Base-by-base conservation (phyloP, 2,888 invertebrate genomes). In the Eledone cirrhosa region DNA sequence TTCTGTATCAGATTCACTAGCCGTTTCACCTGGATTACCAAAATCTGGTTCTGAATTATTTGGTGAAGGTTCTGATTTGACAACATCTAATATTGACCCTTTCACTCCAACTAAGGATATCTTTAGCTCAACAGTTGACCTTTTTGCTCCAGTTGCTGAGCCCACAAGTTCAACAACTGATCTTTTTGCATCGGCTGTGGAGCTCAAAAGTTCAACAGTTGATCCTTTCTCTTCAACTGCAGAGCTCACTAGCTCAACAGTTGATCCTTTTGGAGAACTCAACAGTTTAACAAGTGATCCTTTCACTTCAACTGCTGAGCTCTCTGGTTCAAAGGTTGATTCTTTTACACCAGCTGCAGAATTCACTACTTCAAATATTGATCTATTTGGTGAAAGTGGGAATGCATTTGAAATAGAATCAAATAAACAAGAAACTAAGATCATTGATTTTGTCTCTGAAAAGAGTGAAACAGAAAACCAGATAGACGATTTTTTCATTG, bases 91-190 rank as follows among this genome's bases (percentile, higher is more conserved):
- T 11, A 27, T 41, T 72, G 72, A 72, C 22, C 33, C 33, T 72
- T 72, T 72, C 41, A 13, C 41, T 2, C 31, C 72, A 33, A n/a
- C 72, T 33, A 72, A 31, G 41, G 72, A 72, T 72, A 22, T 72
- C 4, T 13, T 2, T 13, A 33, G 72, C n/a, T 33, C 41, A n/a
- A 72, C 72, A 19, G n/a, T 41, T 72, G 72, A 72, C 22, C 72
- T 19, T 0, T 72, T 72, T 22, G 19, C 72, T 14, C 13, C 72
- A 41, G 72, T 31, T 14, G 24, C 31, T 3, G 72, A 33, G 14
- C 24, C 31, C 72, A 41, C 33, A 1, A 4, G 33, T 41, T 33
- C 72, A 31, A 19, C 69, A 72, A 41, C 29, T 22, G 72, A 72
- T 24, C 72, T 31, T 13, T 72, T 72, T n/a, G 41, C 72, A 8